Conservation (phyloP, 2,888 invertebrate species). For the Dolichomitus sp. region DNA sequence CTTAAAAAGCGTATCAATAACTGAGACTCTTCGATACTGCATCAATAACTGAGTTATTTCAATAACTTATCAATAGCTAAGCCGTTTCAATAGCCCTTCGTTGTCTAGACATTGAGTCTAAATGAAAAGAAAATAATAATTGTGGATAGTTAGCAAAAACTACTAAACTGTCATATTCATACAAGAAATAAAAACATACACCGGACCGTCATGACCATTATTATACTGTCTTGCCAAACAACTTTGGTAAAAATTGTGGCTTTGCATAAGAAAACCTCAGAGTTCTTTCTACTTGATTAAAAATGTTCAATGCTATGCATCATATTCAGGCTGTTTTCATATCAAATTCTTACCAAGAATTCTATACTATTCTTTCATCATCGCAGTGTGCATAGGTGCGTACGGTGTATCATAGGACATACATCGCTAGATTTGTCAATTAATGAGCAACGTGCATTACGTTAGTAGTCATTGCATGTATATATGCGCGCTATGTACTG, state of each 20-base stretch:
- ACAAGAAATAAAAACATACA: no score
- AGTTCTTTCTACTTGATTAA: no score
- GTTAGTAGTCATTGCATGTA: neutral
- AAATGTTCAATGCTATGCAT: neutral
- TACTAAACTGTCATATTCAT: no score
- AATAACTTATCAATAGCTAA: no score
- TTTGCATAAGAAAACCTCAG: neutral
- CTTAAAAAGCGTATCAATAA: no score
- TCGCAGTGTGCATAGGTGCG: neutral
- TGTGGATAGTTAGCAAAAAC: no score
- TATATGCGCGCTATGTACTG: neutral
- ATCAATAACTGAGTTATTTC: no score
- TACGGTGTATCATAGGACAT: neutral
- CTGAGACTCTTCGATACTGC: no score
- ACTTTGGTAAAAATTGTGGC: neutral
- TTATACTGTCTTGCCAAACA: no score
- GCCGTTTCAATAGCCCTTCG: no score
- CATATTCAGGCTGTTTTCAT: neutral
- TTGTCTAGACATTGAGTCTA: no score
- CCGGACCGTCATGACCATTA: slow-evolving; percentile 46
- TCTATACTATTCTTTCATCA: neutral
- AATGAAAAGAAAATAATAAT: no score
- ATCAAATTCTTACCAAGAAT: neutral
- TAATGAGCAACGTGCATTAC: neutral
- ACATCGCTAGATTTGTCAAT: slow-evolving; percentile 7